These are phyloP conservation scores for Petroica traversi DNA, from an alignment of 2,113 vertebrate genomes.

Conservation along the genomic window DNA sequence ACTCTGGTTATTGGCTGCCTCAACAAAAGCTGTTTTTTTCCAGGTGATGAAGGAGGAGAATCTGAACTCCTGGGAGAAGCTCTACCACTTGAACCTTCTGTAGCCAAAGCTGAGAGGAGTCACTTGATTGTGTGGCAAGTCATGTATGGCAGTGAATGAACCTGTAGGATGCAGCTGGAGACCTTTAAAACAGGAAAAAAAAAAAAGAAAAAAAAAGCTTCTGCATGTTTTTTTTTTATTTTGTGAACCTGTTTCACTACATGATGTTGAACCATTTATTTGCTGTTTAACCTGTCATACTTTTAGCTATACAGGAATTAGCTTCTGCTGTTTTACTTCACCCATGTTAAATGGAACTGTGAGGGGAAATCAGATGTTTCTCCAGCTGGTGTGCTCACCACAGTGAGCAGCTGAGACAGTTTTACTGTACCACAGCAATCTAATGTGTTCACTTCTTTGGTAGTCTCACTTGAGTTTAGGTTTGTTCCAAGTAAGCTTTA, in stretches of 20 bases:
- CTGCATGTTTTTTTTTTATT: conserved; percentile 77
- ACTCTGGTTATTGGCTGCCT: background rate
- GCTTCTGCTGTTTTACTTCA: conserved; percentile 70
- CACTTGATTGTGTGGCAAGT: conserved; percentile 99
- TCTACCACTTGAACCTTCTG: conserved; percentile 87
- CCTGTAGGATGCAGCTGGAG: conserved; percentile 26
- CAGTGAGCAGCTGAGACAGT: conserved; percentile 50
- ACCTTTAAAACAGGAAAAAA: background rate
- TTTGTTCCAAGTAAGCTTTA: conserved; percentile 44
- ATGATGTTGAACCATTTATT: conserved; percentile 73
- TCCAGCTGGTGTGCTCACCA: conserved; percentile 33
- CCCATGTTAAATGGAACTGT: conserved; percentile 66
- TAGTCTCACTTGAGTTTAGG: conserved; percentile 58
- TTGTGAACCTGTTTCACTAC: conserved; percentile 73
- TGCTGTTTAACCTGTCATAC: conserved; percentile 68
- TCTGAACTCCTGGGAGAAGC: conserved; percentile 83
- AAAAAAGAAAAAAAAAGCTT: conserved; percentile 19
- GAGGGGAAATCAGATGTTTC: conserved; percentile 54
- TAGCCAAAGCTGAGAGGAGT: conserved; percentile 94
- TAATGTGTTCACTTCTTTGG: conserved; percentile 42
- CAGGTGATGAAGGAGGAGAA: conserved; percentile 92
- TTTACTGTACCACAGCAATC: conserved; percentile 41
- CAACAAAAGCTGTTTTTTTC: background rate
- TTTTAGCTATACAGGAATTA: conserved; percentile 56
- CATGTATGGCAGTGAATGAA: conserved; percentile 80